Evolutionary conservation across 2,113 vertebrate species (phyloP).

Genomic region (Petrocephalus zakoni): DNA sequence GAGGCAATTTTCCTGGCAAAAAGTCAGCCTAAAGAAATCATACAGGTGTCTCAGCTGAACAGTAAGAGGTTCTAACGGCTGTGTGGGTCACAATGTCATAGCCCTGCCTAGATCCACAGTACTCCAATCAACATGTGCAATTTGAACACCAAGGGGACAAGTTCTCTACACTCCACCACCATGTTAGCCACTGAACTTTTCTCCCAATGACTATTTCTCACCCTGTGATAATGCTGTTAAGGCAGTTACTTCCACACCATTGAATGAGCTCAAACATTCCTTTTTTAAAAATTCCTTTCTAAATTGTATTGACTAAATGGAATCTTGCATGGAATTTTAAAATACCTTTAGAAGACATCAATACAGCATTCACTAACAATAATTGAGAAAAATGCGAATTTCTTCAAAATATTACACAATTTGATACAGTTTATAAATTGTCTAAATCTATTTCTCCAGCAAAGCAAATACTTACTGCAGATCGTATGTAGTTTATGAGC

Average conservation of each 20-base stretch:
- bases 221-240: neutral
- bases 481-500: constrained; percentile 87
- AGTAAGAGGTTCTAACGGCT: neutral
- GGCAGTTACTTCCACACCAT: neutral
- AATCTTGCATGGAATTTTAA: neutral
- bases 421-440: neutral
- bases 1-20: neutral
- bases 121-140: neutral
- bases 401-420: neutral
- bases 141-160: neutral
- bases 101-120: neutral
- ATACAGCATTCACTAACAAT: neutral
- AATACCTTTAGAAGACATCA: neutral
- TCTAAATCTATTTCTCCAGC: neutral
- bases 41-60: neutral
- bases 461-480: constrained; percentile 64
- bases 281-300: neutral
- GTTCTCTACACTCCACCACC: neutral
- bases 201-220: neutral
- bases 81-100: neutral
- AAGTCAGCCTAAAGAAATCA: neutral
- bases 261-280: neutral
- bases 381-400: neutral
- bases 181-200: neutral
- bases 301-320: neutral